Evolutionary conservation across 2,113 vertebrate species (phyloP).

Genomic region (Zosterops lateralis): DNA sequence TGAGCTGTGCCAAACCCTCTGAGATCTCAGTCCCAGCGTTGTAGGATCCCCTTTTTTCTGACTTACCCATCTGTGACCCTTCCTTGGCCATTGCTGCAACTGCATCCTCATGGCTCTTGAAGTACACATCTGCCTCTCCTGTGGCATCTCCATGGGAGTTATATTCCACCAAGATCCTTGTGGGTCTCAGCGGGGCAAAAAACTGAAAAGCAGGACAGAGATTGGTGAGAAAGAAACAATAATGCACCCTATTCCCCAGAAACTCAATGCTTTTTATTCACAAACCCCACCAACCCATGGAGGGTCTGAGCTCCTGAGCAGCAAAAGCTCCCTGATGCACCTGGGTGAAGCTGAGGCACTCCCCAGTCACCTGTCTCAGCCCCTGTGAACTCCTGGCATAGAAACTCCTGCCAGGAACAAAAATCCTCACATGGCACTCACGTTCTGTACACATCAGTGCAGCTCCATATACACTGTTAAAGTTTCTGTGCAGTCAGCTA

Average conservation of each 20-base stretch:
- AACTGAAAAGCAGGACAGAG: slow-evolving; percentile 73
- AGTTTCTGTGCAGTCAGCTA: not conserved
- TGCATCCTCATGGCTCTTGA: slow-evolving; percentile 79
- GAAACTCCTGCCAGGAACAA: not conserved
- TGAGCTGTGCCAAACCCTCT: rapidly evolving
- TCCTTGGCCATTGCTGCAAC: slow-evolving; percentile 85
- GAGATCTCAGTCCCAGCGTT: rapidly evolving
- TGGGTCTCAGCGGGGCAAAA: slow-evolving; percentile 82
- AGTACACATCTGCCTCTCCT: slow-evolving; percentile 85
- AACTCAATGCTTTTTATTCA: not conserved
- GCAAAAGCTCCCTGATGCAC: no score
- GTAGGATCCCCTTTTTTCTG: no score
- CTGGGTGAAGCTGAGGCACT: not conserved
- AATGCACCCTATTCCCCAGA: rapidly evolving
- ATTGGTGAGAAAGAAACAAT: not conserved
- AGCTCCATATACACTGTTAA: rapidly evolving
- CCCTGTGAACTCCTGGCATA: not conserved
- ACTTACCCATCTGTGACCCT: slow-evolving; percentile 82
- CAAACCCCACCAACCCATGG: rapidly evolving
- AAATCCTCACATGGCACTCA: rapidly evolving
- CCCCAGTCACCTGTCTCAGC: rapidly evolving
- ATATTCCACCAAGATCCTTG: slow-evolving; percentile 82
- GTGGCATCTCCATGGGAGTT: slow-evolving; percentile 76
- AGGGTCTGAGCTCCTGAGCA: rapidly evolving
- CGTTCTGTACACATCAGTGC: rapidly evolving